phyloP scores from a whole-genome alignment of 1,140 invertebrate species.

The Drosophila nigrodunni region DNA sequence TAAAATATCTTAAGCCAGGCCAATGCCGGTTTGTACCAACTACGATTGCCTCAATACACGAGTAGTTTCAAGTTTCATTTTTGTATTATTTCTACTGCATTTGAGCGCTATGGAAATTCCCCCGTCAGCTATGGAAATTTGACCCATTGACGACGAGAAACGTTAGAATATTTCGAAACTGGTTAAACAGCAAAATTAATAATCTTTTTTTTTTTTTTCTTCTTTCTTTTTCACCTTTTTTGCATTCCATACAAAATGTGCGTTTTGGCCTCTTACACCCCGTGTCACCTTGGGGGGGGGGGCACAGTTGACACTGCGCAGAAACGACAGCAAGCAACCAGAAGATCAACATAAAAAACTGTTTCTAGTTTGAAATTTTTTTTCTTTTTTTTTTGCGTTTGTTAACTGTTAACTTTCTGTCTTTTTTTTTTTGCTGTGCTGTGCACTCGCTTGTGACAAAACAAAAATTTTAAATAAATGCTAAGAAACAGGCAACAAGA shows the following conservation, averaged over 20 bases:
- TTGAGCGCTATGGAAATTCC: not conserved
- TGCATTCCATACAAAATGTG: constrained; percentile 32
- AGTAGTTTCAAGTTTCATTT: not conserved
- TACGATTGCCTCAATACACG: not conserved
- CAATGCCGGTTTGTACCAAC: constrained; percentile 5
- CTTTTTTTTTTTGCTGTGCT: constrained; percentile 9
- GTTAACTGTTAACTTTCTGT: constrained; percentile 31
- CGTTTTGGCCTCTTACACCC: not conserved
- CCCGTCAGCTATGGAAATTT: no score
- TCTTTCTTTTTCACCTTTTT: constrained; percentile 17
- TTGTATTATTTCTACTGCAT: not conserved
- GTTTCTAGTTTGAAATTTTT: constrained; percentile 14
- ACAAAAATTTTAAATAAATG: constrained; percentile 17
- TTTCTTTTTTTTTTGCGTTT: constrained; percentile 26
- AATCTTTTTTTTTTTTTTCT: not conserved
- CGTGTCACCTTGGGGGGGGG: constrained; percentile 9
- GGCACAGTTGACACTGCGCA: constrained; percentile 17
- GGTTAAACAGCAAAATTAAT: constrained; percentile 1
- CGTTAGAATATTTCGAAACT: constrained; percentile 28
- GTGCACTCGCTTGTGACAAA: constrained; percentile 37
- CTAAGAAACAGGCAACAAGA: constrained; percentile 6
- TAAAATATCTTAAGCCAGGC: not conserved
- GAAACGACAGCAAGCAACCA: not conserved
- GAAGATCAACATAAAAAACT: constrained; percentile 15
- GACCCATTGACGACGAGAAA: constrained; percentile 9